phyloP scores from a whole-genome alignment of 2,888 invertebrate genomes.

The Eristalinus sepulchralis region DNA sequence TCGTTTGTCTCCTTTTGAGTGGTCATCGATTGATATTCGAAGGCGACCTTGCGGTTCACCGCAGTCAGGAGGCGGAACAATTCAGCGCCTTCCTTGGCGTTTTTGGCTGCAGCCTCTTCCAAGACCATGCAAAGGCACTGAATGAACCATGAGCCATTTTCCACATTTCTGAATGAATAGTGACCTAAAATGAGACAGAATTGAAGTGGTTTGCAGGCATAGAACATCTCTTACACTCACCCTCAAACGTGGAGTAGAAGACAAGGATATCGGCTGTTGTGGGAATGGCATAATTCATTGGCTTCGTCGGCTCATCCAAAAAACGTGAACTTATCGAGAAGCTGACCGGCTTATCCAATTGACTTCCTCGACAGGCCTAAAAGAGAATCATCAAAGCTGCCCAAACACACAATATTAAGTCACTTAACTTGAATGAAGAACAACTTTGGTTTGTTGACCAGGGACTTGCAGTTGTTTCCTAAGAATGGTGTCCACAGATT shows the following conservation, averaged over 20 bases:
- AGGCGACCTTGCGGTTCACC: conserved; percentile 84
- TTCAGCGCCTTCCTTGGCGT: conserved; percentile 82
- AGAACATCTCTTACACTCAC: conserved; percentile 78
- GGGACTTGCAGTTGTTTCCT: conserved; percentile 82
- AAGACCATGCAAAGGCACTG: conserved; percentile 85
- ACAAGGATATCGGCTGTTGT: conserved; percentile 86
- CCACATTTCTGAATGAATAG: conserved; percentile 86
- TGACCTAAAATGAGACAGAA: conserved; percentile 80
- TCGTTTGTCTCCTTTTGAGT: conserved; percentile 77
- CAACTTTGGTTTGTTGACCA: conserved; percentile 87
- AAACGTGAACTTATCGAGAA: too few relatives aligned
- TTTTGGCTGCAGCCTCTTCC: conserved; percentile 78
- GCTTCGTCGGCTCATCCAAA: too few relatives aligned
- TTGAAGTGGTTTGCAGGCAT: too few relatives aligned
- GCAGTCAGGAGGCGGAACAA: conserved; percentile 85
- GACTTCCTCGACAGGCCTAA: conserved; percentile 84
- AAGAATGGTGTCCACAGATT: conserved; percentile 84
- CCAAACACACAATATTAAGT: background rate
- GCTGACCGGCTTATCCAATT: too few relatives aligned
- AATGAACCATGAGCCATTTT: conserved; percentile 88
- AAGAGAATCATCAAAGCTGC: conserved; percentile 34
- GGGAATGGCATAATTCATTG: conserved; percentile 84
- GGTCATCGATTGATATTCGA: conserved; percentile 84
- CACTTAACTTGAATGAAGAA: conserved; percentile 85
- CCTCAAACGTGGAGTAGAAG: conserved; percentile 87